Evolutionary conservation across 2,888 invertebrate species (phyloP).

Genomic region (Labia minor): DNA sequence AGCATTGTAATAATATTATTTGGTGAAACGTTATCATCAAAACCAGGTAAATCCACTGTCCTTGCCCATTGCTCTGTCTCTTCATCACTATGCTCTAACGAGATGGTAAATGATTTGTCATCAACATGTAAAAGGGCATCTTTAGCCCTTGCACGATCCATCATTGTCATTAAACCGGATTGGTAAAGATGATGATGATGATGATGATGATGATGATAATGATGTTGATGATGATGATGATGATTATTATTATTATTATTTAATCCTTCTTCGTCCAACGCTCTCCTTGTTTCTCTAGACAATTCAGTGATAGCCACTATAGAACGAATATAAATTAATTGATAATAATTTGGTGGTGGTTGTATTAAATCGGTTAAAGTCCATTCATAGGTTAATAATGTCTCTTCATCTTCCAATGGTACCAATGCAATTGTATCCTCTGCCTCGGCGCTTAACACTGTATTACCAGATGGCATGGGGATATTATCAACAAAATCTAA

Average conservation of each 20-base stretch:
- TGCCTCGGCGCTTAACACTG: slow-evolving; percentile 26
- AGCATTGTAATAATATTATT: slow-evolving; percentile 61
- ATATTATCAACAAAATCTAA: slow-evolving; percentile 50
- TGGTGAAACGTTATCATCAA: slow-evolving; percentile 72
- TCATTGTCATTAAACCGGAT: too few relatives aligned
- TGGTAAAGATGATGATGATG: slow-evolving; percentile 35
- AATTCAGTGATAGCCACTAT: slow-evolving; percentile 23
- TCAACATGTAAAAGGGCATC: slow-evolving; percentile 38
- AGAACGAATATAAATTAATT: slow-evolving; percentile 23
- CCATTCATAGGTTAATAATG: slow-evolving; percentile 21
- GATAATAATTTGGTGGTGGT: slow-evolving; percentile 24
- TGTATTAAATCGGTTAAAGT: slow-evolving; percentile 24
- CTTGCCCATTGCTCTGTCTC: slow-evolving; percentile 64
- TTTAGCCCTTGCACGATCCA: slow-evolving; percentile 37
- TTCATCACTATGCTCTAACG: slow-evolving; percentile 58
- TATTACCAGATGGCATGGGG: slow-evolving; percentile 36
- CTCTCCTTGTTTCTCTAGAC: slow-evolving; percentile 2
- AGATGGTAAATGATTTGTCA: slow-evolving; percentile 36
- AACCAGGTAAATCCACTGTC: slow-evolving; percentile 64
- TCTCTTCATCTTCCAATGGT: slow-evolving; percentile 14
- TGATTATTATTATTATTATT: too few relatives aligned
- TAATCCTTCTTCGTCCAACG: neutral
- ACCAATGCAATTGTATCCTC: slow-evolving; percentile 19
- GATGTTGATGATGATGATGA: too few relatives aligned
- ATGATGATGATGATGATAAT: slow-evolving; percentile 20